Evolutionary conservation across 2,888 invertebrate species (phyloP).

Genomic region (Boloria selene): DNA sequence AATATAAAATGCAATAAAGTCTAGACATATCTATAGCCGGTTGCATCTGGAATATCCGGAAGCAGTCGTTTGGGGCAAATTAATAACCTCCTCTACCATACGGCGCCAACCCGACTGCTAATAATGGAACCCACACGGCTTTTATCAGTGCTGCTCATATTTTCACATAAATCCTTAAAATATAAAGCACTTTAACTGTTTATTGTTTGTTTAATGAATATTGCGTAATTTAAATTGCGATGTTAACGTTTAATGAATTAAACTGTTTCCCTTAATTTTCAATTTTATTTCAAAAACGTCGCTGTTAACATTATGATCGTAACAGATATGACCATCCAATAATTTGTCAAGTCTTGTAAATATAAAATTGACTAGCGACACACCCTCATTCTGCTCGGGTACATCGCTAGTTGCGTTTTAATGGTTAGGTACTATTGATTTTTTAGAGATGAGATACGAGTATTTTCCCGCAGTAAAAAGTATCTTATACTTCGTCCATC

Average conservation of each 20-base stretch:
- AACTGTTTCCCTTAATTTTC: background rate
- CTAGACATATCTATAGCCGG: conserved; percentile 14
- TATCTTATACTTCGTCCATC: too few species aligned
- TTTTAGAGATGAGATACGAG: too few species aligned
- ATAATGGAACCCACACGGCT: conserved; percentile 37
- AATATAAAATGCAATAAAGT: conserved; percentile 15
- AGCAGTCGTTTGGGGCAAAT: conserved; percentile 62
- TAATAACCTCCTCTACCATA: conserved; percentile 66
- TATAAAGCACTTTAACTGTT: conserved; percentile 21
- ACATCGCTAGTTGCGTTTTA: too few species aligned
- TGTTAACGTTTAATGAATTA: background rate
- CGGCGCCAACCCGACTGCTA: conserved; percentile 45
- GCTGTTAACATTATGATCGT: too few species aligned
- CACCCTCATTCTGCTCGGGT: too few species aligned
- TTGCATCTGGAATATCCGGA: conserved; percentile 51
- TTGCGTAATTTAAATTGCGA: background rate
- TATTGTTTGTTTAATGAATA: conserved; percentile 28
- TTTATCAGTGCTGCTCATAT: conserved; percentile 40
- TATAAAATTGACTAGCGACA: too few species aligned
- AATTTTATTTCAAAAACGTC: background rate
- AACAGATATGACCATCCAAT: too few species aligned
- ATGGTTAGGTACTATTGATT: too few species aligned
- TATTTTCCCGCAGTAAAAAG: too few species aligned
- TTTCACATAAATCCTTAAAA: conserved; percentile 33
- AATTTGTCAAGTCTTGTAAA: too few species aligned